Conservation (phyloP, 2,888 invertebrate genomes). For the Hirtodrosophila confusa region DNA sequence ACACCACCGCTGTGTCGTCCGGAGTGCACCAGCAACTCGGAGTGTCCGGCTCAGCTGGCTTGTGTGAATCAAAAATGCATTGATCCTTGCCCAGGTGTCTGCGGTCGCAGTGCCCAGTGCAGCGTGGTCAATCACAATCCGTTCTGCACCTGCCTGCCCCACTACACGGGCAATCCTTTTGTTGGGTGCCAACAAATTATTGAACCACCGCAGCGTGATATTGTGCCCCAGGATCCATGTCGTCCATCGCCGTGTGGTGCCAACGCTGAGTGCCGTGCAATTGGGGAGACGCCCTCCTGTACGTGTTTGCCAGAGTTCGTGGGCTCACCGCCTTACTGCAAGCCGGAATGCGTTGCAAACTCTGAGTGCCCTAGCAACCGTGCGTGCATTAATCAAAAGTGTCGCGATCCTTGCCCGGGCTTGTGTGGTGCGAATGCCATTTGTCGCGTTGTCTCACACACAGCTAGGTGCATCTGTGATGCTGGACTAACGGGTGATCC, state of each 20-base stretch:
- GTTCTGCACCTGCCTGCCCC: constrained; percentile 89
- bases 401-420: constrained; percentile 89
- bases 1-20: constrained; percentile 90
- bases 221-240: constrained; percentile 86
- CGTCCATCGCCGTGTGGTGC: constrained; percentile 90
- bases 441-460: constrained; percentile 90
- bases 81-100: constrained; percentile 88
- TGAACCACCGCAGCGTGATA: constrained; percentile 80
- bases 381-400: constrained; percentile 90
- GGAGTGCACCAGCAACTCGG: constrained; percentile 89
- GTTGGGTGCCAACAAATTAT: constrained; percentile 88
- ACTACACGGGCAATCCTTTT: constrained; percentile 91
- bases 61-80: constrained; percentile 89
- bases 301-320: constrained; percentile 89
- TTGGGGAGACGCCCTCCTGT: constrained; percentile 89
- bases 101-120: constrained; percentile 87
- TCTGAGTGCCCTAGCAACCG: constrained; percentile 89
- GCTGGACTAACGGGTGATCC: constrained; percentile 89
- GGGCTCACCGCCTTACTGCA: constrained; percentile 89
- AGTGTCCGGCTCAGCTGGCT: constrained; percentile 88
- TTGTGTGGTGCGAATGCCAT: constrained; percentile 89
- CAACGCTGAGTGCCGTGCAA: constrained; percentile 88
- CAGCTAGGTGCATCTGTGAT: constrained; percentile 89
- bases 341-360: constrained; percentile 90
- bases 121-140: constrained; percentile 89